Conservation (phyloP, 2,888 invertebrate genomes). For the Drosophila acutilabella region DNA sequence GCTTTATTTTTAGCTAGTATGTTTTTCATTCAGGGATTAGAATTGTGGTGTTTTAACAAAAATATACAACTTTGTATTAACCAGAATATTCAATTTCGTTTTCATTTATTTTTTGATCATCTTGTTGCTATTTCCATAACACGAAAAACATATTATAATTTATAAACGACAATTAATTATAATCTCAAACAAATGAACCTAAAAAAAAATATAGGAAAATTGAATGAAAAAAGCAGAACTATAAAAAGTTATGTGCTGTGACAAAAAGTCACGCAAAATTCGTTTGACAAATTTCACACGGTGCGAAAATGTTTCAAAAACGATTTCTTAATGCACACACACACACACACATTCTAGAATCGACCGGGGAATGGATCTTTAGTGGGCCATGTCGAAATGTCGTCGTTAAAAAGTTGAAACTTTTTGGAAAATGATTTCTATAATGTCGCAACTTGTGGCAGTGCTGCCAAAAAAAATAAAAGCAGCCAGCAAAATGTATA, state of each 20-base stretch:
- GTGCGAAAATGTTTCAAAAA: constrained; percentile 50
- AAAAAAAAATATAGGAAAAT: neutral
- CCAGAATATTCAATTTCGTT: constrained; percentile 14
- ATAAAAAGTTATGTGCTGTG: constrained; percentile 27
- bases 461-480: constrained; percentile 58
- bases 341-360: constrained; percentile 4
- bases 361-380: constrained; percentile 33
- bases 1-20: constrained; percentile 49
- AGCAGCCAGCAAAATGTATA: neutral
- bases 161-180: constrained; percentile 38
- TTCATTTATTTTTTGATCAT: neutral
- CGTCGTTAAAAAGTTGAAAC: constrained; percentile 63
- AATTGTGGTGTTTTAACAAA: constrained; percentile 16
- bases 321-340: constrained; percentile 38
- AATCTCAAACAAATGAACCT: constrained; percentile 5
- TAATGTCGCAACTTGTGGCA: constrained; percentile 43
- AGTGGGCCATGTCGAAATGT: constrained; percentile 74
- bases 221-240: constrained; percentile 17
- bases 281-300: constrained; percentile 64
- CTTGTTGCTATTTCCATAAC: constrained; percentile 9
- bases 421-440: constrained; percentile 65
- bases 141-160: constrained; percentile 28
- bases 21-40: constrained; percentile 35
- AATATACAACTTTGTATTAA: constrained; percentile 1
- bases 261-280: constrained; percentile 32